Evolutionary conservation across 2,797 vertebrate species (phyloP), one percentile per base, ranked within the genome.

Genomic region (Myotis daubentonii): DNA sequence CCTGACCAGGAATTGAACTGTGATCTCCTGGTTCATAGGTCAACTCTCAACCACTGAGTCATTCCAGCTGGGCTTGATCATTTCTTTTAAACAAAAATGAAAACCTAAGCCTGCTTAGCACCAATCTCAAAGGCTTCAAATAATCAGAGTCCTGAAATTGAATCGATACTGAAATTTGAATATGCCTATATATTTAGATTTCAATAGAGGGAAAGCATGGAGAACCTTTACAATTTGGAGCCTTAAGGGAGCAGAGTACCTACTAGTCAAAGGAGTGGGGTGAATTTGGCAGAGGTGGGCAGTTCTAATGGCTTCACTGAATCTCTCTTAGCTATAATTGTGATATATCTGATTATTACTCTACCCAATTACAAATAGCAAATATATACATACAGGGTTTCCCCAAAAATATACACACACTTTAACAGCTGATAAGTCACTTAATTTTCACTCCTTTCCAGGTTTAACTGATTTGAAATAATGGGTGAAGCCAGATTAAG

Each of bases 31-130:
- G 47, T 47, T 47, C 47, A 47, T 47, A 13, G 47, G 47, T 47
- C 47, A 11, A 47, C 28, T 6, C 28, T 62, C 28, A 62, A 30
- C 12, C 25, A 30, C 12, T 15, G 60, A 62, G 22, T 55, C 53
- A 55, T 55, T 20, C 20, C 53, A 22, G 53, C 53, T 55, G 53
- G 20, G 53, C 20, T 55, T 70, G 30, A 51, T 30, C 3, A 70
- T 93, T 86, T 87, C 17, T 82, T 87, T 79, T 17, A 76, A 72
- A 85, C 3, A 57, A 87, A 84, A 6, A 81, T 38, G 15, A 89
- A 81, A 19, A 53, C 7, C 28, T 23, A 53, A 33, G 5, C 3
- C 13, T 33, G 30, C 6, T 15, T 76, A 57, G 20, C 11, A 25
- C 62, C 62, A 57, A 36, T 41, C 41, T 78, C n/a, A 71, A 65